Evolutionary conservation across 2,888 invertebrate genomes (phyloP).

Genomic region (Pogonocherus hispidulus): DNA sequence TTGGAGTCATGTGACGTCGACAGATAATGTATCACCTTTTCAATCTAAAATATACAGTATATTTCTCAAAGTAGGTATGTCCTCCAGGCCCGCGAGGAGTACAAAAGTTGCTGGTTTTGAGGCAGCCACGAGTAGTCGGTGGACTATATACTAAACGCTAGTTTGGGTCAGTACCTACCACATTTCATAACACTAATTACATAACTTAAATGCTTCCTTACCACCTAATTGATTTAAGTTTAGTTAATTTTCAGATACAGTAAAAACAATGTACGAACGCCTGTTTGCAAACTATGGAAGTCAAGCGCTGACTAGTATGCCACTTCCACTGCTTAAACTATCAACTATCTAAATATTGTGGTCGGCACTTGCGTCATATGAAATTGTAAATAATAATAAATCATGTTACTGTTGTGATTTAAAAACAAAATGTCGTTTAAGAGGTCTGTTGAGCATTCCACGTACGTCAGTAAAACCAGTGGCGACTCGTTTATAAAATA

Average conservation of each 20-base stretch:
- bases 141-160: too few relatives aligned
- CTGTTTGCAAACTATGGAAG: neutral
- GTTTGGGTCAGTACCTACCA: too few relatives aligned
- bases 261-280: neutral
- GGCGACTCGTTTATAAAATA: neutral
- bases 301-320: neutral
- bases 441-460: too few relatives aligned
- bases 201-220: neutral
- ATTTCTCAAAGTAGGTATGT: too few relatives aligned
- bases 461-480: neutral
- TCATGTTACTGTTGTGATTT: neutral
- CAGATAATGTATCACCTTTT: too few relatives aligned
- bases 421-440: neutral
- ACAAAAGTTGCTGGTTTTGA: too few relatives aligned
- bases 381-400: neutral
- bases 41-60: too few relatives aligned
- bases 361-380: neutral
- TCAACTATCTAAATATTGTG: neutral
- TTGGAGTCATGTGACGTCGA: too few relatives aligned
- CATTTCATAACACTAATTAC: neutral
- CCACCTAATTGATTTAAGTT: neutral
- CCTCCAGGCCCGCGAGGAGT: too few relatives aligned
- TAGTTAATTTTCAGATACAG: neutral
- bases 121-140: too few relatives aligned
- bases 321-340: neutral